Percentiles rank a stretch among this genome's conserved stretches.
These are phyloP conservation scores for Merluccius polli DNA, from an alignment of 2,797 vertebrate genomes.

Conservation along the genomic window DNA sequence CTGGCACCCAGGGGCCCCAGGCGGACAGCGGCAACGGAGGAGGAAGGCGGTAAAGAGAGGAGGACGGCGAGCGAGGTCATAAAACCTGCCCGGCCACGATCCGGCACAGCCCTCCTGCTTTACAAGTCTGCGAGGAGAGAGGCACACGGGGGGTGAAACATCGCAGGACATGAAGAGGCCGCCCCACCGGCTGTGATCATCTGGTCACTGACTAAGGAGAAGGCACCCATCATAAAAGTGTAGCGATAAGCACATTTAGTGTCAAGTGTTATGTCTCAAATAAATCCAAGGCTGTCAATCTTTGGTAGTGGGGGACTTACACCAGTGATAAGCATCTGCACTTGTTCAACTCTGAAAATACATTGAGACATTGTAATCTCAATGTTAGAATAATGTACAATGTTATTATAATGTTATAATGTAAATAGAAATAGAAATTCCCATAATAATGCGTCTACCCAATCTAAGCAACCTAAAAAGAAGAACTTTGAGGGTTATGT, in stretches of 20 bases:
- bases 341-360: background rate
- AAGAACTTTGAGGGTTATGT: background rate
- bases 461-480: too few relatives aligned
- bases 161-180: background rate
- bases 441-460: background rate
- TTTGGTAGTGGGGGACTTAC: background rate
- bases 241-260: background rate
- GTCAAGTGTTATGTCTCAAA: background rate
- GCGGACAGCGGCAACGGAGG: constrained; percentile 16
- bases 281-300: background rate
- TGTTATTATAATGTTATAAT: too few relatives aligned
- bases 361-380: background rate
- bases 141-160: background rate
- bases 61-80: constrained; percentile 62
- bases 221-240: background rate
- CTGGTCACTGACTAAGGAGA: background rate
- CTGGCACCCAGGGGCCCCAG: constrained; percentile 45
- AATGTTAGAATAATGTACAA: background rate
- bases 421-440: too few relatives aligned
- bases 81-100: constrained; percentile 72
- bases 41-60: constrained; percentile 35
- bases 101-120: constrained; percentile 48
- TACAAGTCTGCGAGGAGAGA: constrained; percentile 47
- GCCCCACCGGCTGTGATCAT: background rate
- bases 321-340: background rate